These are phyloP conservation scores for Coecobrya sp. DNA, from an alignment of 2,888 invertebrate genomes.

Conservation along the genomic window DNA sequence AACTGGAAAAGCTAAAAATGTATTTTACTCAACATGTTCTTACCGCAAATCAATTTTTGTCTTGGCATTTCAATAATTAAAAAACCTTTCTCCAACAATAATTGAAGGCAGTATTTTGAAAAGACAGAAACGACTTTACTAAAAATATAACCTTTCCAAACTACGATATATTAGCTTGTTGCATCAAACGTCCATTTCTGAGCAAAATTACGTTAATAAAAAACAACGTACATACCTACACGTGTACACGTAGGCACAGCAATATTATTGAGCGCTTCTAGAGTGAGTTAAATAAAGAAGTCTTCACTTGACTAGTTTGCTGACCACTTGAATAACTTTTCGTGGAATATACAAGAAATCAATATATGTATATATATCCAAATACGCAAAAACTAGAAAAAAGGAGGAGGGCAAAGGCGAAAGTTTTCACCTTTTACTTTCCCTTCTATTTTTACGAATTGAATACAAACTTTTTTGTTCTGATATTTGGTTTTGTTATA, in stretches of 20 bases:
- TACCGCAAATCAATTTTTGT: not conserved
- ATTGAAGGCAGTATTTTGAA: not conserved
- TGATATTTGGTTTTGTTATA: not conserved
- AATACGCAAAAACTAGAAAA: not conserved
- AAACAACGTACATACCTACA: not conserved
- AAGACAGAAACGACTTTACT: not conserved
- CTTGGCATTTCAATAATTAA: not conserved
- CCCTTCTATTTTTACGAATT: not conserved
- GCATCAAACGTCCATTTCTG: not conserved
- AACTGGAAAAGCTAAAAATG: no score
- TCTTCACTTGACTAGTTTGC: slow-evolving; percentile 49
- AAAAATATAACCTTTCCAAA: not conserved
- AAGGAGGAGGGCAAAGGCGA: slow-evolving; percentile 21
- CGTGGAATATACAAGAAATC: slow-evolving; percentile 38
- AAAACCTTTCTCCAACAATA: not conserved
- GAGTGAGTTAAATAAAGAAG: slow-evolving; percentile 9
- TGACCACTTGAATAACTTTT: slow-evolving; percentile 50
- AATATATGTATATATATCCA: not conserved
- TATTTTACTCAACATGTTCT: no score
- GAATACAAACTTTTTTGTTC: slow-evolving; percentile 44
- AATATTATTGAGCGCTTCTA: not conserved
- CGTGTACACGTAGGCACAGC: not conserved
- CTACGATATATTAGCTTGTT: not conserved
- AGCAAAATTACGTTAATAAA: not conserved
- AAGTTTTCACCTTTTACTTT: slow-evolving; percentile 46